Base-by-base conservation (phyloP, 1,140 invertebrate species). In the Bombus superbus region DNA sequence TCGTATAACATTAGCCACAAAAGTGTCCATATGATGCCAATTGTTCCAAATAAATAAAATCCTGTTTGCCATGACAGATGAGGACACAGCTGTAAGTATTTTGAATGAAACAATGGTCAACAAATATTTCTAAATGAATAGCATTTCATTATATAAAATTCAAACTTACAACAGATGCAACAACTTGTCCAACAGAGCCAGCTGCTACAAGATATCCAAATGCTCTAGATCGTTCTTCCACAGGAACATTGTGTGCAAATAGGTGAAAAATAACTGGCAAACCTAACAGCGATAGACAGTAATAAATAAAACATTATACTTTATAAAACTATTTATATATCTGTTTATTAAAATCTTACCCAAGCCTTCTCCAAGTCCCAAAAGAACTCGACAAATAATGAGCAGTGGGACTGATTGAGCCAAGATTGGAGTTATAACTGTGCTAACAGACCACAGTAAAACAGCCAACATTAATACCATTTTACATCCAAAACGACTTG, bases 191-290 rank as follows among this genome's bases (percentile, higher is more conserved):
- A 77, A 97, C 96, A 66, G 97, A 97, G 42, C 97, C 97, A 84
- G 96, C 96, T 71, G 97, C 97, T 59, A 98, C 96, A 42, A 98
- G 94, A 92, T 98, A 98, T 22, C 97, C 97, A 95, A 98, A 98
- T 22, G 97, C 97, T 88, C 97, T 92, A 28, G 97, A 97, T 89
- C 97, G 94, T 92, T 98, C 97, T 92, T 97, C 97, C 66, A 97
- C 96, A 62, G 97, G 97, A 89, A 98, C 96, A 90, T 96, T 96
- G 91, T 97, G 96, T 79, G 97, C 97, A 95, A 98, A 98, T 86
- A 98, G 96, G 91, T 98, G 97, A 94, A 97, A 98, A 92, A 98
- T 97, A 71, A 97, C 97, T 32, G 97, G 97, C 77, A 98, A 94
- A 90, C 97, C 97, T 97, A 32, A 95, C 92, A 91, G 59, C 75